A percentile compares a stretch with the other conserved stretches of the same genome.
phyloP scores from a whole-genome alignment of 1,140 invertebrate genomes.

The Phenacoccus solenopsis region DNA sequence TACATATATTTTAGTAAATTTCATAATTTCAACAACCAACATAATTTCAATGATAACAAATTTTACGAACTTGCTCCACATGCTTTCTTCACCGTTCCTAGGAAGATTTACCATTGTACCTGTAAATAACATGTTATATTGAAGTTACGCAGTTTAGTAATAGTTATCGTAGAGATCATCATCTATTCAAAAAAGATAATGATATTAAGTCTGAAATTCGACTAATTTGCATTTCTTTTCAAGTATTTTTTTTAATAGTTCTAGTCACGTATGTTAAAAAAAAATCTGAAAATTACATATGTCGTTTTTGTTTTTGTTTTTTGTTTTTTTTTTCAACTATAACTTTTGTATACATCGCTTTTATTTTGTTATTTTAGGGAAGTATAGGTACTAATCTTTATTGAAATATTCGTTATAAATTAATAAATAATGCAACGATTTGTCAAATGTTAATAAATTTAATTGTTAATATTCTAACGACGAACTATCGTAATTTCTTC shows the following conservation, averaged over 20 bases:
- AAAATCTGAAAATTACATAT: neutral
- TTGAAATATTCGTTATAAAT: neutral
- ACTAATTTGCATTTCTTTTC: slow-evolving; percentile 1
- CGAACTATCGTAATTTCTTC: neutral
- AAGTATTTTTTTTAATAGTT: slow-evolving; percentile 10
- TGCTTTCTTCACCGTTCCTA: no score
- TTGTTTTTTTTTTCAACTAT: neutral
- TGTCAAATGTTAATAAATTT: neutral
- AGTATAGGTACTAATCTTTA: slow-evolving; percentile 1
- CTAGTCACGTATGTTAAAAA: slow-evolving; percentile 8
- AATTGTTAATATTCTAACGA: slow-evolving; percentile 10
- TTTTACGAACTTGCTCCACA: no score
- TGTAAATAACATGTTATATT: no score
- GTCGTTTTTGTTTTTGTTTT: slow-evolving; percentile 2
- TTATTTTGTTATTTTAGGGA: neutral
- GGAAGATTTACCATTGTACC: no score
- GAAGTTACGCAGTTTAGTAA: no score
- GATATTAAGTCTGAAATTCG: neutral
- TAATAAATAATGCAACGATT: neutral
- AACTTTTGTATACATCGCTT: neutral
- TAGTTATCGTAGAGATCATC: no score
- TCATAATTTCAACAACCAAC: no score
- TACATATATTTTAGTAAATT: no score
- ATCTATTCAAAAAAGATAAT: neutral
- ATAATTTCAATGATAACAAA: no score